Evolutionary conservation across 2,797 vertebrate species (phyloP).

Genomic region (Alca torda): DNA sequence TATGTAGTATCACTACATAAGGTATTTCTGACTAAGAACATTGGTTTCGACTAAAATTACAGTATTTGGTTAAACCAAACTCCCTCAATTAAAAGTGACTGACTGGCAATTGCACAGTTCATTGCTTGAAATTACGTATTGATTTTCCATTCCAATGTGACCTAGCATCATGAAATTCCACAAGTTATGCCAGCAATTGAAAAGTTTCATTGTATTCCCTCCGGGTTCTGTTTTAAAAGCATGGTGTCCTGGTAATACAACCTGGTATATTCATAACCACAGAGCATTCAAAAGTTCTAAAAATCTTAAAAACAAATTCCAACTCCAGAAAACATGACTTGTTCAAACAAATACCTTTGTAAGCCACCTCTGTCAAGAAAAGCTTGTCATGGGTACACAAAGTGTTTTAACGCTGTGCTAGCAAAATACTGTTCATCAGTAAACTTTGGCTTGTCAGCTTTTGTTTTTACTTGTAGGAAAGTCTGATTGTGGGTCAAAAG

Average conservation of each 20-base stretch:
- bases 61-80: neutral
- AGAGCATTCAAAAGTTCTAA: neutral
- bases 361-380: neutral
- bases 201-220: neutral
- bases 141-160: neutral
- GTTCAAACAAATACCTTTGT: neutral
- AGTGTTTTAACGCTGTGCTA: neutral
- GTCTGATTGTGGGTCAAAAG: neutral
- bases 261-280: neutral
- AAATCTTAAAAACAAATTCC: neutral
- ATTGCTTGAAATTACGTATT: neutral
- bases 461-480: neutral
- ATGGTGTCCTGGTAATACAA: neutral
- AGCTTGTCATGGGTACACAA: neutral
- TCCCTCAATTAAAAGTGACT: neutral
- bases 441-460: neutral
- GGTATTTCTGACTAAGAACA: neutral
- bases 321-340: neutral
- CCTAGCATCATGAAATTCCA: neutral
- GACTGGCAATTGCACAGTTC: neutral
- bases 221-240: neutral
- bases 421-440: neutral
- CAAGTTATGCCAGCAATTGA: fast-evolving
- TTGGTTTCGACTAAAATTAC: neutral
- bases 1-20: neutral